Evolutionary conservation across 2,888 invertebrate species (phyloP), one percentile per base, ranked within the genome.

Genomic region (Ptilodon capucinus): DNA sequence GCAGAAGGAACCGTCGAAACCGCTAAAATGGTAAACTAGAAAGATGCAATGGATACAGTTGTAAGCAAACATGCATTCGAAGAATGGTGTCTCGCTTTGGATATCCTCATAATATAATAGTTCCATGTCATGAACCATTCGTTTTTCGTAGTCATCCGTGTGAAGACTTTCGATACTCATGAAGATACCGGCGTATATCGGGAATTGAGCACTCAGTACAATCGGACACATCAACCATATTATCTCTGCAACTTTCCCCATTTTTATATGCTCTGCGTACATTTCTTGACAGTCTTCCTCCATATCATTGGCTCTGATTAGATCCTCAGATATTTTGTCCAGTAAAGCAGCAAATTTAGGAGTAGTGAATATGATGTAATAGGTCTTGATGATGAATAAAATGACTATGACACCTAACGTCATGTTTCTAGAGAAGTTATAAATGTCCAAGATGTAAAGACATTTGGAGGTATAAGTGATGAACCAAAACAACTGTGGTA

Each of bases 71-170:
- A 82, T 62, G 1, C 78, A 53, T 51, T 86, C 77, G 40, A 79
- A 86, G 51, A 81, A 82, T 1, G 86, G 86, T 4, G 79, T 62
- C 13, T 81, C 75, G 48, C 71, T 78, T 51, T 87, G 84, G 41
- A 77, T 76, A 28, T 84, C 69, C 56, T 83, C 78, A 4, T 84
- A 51, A 42, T 57, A 79, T 36, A 74, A 69, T 8, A 85, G 42
- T 2, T 82, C 80, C 77, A 85, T 81, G 23, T 85, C 84, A 14
- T 86, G 83, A 0, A 85, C 73, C 84, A 86, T 85, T 7, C 71
- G 64, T 34, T 67, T 71, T 36, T 61, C 60, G 8, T 61, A 76
- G 13, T 71, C 64, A 39, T 84, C 84, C 2, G 74, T 77, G 41
- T 66, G 64, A 13, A 84, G 53, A 32, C 68, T 76, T 23, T 78